Evolutionary conservation across 2,113 vertebrate species (phyloP), one percentile per base, ranked within the genome.

Genomic region (Aldabrachelys gigantea): DNA sequence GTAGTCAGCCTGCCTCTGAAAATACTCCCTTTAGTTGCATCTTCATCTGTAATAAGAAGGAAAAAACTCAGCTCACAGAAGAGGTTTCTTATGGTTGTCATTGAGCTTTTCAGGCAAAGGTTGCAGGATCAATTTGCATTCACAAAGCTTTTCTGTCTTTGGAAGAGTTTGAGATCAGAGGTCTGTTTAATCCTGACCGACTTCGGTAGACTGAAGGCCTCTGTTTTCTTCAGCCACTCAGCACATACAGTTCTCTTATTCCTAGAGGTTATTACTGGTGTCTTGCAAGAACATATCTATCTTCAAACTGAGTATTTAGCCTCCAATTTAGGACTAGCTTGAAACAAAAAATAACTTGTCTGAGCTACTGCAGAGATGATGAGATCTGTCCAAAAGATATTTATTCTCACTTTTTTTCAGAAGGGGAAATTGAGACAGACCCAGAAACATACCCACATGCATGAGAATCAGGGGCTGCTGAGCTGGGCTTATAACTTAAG

Each of bases 161-260:
- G 82, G 65, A 1, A 1, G 89, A 84, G 92, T 91, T 87, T 85
- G 38, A 93, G 65, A 72, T 81, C 78, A 44, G 11, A 94, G 38
- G 29, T 72, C 29, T 59, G 6, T 88, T 80, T 82, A 91, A 82
- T 84, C 5, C 92, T 97, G 62, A 80, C 29, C 89, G 44, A 29
- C 91, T 88, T 62, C 41, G 25, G 89, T 94, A 52, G 57, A 82
- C 57, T 78, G 54, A 93, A 38, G 16, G 65, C n/a, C 65, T 38
- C 65, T 72, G 88, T n/a, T 4, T 29, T 80, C 22, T 44, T 59
- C 62, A 65, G 75, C 83, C 4, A 29, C 2, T 54, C 25, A 85
- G 50, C 19, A 31, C 3, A 79, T 4, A 72, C 38, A 27, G 59
- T 79, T 78, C 82, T n/a, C 17, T 21, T 31, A 24, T 0, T 86